Evolutionary conservation across 2,888 invertebrate species (phyloP), one percentile per base, ranked within the genome.

Genomic region (Coenonympha arcania): DNA sequence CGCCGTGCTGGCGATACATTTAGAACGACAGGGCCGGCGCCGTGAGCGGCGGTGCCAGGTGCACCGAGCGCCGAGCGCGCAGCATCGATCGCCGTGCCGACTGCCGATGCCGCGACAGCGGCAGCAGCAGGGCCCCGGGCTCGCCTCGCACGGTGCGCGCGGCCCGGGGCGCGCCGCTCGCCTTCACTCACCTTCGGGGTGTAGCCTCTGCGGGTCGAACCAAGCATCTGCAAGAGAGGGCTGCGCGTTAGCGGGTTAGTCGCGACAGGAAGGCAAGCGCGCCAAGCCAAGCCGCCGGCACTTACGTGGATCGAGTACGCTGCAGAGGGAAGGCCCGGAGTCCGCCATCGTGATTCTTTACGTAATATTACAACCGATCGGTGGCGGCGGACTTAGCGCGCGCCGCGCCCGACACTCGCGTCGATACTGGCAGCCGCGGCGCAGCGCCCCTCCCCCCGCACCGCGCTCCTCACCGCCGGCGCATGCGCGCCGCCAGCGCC

Each of bases 181-280:
- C 56, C 59, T 54, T 50, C 69, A 88, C 93, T 93, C 91, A 95
- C 95, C 95, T 92, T 90, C 91, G 66, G 95, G 95, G 87, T 95
- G 93, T 87, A 95, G 92, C 87, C 93, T 92, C 88, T 94, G 93
- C 74, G 95, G 95, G 85, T 94, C 93, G 90, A 95, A 95, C 95
- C 95, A 95, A 88, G 94, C 93, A 91, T 94, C 95, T 95, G 93
- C 71, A 94, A 92, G 87, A 86, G 88, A 89, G 82, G 81, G 81
- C 80, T 73, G 81, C 78, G 82, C 71, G 85, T 85, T 85, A 86
- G 85, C 82, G 83, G 80, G 85, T 86, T 84, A 85, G 86, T 86
- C 71, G 84, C 85, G 83, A 84, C 72, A 81, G 71, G 19, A 71
- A 69, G 74, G 76, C 73, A 62, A 65, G 69, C 71, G 66, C 68